Conservation (phyloP, 1,140 invertebrate genomes). For the Drosophila navojoa region DNA sequence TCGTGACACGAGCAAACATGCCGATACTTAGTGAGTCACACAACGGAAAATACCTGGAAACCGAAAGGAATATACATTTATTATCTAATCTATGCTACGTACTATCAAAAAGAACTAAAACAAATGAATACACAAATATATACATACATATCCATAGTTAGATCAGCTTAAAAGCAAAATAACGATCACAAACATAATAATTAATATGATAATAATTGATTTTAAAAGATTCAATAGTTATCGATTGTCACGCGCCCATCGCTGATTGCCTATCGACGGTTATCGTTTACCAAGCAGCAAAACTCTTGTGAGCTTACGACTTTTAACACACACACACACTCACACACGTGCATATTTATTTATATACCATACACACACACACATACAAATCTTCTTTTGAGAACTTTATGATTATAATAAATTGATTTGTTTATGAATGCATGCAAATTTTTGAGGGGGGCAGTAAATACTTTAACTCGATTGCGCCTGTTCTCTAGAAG, state of each 20-base stretch:
- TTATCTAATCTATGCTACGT: conserved; percentile 18
- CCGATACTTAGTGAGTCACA: neutral
- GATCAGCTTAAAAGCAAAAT: no score
- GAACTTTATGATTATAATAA: conserved; percentile 6
- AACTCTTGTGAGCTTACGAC: neutral
- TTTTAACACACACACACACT: neutral
- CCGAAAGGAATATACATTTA: neutral
- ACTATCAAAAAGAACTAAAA: no score
- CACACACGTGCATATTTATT: neutral
- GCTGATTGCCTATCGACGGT: neutral
- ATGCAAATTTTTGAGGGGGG: conserved; percentile 3
- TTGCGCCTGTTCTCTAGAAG: neutral
- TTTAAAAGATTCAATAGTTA: neutral
- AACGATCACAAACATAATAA: no score
- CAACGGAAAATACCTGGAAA: neutral
- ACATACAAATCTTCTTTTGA: neutral
- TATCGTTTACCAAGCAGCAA: neutral
- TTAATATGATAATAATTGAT: no score
- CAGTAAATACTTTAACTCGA: conserved; percentile 3
- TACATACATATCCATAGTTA: neutral
- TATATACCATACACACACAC: neutral
- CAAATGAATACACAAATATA: neutral
- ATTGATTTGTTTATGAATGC: conserved; percentile 11
- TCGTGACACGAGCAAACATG: conserved; percentile 17
- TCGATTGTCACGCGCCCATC: conserved; percentile 1